Evolutionary conservation across 1,140 invertebrate genomes (phyloP).

Genomic region (Micrasema longulum): DNA sequence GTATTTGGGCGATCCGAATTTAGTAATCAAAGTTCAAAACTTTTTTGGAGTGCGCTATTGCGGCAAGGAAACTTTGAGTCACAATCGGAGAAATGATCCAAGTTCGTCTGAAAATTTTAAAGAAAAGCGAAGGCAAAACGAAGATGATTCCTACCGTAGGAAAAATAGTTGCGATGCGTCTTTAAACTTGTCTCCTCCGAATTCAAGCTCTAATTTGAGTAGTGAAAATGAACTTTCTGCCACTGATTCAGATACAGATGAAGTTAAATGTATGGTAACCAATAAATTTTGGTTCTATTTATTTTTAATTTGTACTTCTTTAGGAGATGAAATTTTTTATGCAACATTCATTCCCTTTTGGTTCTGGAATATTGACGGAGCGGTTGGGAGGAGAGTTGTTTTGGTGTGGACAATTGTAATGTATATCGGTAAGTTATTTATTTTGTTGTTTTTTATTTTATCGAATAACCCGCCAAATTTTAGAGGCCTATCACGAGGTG

Average conservation of each 20-base stretch:
- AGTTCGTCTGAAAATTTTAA: neutral
- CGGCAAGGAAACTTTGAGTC: constrained; percentile 39
- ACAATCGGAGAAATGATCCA: constrained; percentile 26
- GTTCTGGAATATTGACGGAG: constrained; percentile 92
- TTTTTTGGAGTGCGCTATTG: constrained; percentile 73
- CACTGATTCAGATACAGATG: constrained; percentile 57
- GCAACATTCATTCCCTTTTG: constrained; percentile 89
- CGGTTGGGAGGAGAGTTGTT: constrained; percentile 82
- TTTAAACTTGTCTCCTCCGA: constrained; percentile 59
- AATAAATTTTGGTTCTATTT: constrained; percentile 90
- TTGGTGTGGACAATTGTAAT: constrained; percentile 88
- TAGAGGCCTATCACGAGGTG: no score
- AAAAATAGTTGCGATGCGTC: constrained; percentile 52
- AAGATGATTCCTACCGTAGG: neutral
- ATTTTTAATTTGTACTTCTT: constrained; percentile 83
- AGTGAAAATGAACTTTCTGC: constrained; percentile 57
- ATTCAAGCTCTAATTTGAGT: constrained; percentile 55
- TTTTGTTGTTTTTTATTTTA: no score
- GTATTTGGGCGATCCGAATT: constrained; percentile 74
- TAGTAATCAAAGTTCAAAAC: constrained; percentile 79
- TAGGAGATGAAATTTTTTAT: constrained; percentile 93
- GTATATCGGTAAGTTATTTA: constrained; percentile 77
- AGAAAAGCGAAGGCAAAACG: neutral
- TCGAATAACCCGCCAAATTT: no score
- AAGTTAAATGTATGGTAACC: constrained; percentile 67